These are phyloP conservation scores for Drosophila insularis DNA, from an alignment of 1,140 invertebrate species.

Conservation along the genomic window DNA sequence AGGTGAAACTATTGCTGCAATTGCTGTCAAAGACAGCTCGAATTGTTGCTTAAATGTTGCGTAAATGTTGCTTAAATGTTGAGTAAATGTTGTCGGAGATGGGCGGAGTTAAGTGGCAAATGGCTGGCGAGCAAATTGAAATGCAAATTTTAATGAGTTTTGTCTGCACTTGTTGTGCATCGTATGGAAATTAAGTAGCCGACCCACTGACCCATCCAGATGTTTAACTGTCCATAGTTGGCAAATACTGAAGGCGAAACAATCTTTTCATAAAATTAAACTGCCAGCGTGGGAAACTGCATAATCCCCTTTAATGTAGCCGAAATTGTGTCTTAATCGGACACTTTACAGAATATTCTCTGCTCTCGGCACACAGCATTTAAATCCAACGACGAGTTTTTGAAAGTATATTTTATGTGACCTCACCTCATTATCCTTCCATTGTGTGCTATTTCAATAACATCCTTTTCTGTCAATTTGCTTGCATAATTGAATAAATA, in stretches of 20 bases:
- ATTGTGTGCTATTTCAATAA: neutral
- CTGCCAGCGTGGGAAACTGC: no score
- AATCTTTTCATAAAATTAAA: no score
- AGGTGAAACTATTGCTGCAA: neutral
- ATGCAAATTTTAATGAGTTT: constrained; percentile 49
- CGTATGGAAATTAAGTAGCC: neutral
- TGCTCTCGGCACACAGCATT: neutral
- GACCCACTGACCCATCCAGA: neutral
- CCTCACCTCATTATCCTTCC: neutral
- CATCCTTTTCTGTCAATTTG: neutral
- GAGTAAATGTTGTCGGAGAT: constrained; percentile 1
- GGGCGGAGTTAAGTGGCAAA: neutral
- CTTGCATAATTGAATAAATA: constrained; percentile 27
- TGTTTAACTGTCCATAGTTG: neutral
- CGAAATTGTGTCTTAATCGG: neutral
- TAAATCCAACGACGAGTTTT: neutral
- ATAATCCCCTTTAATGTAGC: no score
- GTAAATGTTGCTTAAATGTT: constrained; percentile 14
- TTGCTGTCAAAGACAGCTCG: neutral
- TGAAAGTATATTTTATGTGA: no score
- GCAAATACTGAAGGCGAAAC: neutral
- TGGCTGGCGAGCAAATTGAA: constrained; percentile 41
- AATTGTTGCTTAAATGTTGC: constrained; percentile 10
- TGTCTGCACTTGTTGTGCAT: neutral
- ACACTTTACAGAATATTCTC: neutral